Evolutionary conservation across 1,140 invertebrate species (phyloP), one percentile per base, ranked within the genome.

Genomic region (Aphelinus certus): DNA sequence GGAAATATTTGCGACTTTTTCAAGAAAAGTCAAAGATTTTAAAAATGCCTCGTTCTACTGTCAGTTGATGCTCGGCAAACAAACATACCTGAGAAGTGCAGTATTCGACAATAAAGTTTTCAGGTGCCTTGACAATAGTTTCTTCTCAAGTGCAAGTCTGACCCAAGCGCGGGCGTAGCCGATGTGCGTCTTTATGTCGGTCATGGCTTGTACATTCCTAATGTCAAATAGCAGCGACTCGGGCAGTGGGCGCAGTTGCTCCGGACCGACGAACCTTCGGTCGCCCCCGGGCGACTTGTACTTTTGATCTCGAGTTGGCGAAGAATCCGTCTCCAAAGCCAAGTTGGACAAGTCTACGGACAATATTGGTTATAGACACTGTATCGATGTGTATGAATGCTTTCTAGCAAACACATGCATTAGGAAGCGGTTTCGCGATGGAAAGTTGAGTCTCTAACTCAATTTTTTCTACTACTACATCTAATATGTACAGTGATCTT

Each of bases 161-260:
- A 99, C 96, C 94, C 96, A 99, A 0, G 98, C 98, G 81, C 98
- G 90, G 0, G 97, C 96, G 84, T 97, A 98, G 1, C 98, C 98
- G 73, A 99, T 97, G 79, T 99, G 96, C 0, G 97, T 99, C 89
- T 98, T 98, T 4, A 99, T 98, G 83, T 98, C 97, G 1, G 94
- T 93, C 95, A 98, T 98, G 10, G 94, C 93, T 90, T 97, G 94
- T n/a, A 99, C 93, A 85, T 97, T 97, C 81, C 96, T 95, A 88
- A 98, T 95, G 88, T 98, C 97, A 86, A 95, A 95, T 10, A 94
- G 92, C 10, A 98, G 87, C 9, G 95, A 96, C 77, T 94, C 93
- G 0, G 96, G 95, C 56, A 98, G 85, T 0, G 95, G 93, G 74
- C 92, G 89, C 45, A 95, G 81, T 2, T 91, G 90, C 78, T 91